Evolutionary conservation across 1,140 invertebrate species (phyloP).

Genomic region (Pseudomyrmex pallidus): DNA sequence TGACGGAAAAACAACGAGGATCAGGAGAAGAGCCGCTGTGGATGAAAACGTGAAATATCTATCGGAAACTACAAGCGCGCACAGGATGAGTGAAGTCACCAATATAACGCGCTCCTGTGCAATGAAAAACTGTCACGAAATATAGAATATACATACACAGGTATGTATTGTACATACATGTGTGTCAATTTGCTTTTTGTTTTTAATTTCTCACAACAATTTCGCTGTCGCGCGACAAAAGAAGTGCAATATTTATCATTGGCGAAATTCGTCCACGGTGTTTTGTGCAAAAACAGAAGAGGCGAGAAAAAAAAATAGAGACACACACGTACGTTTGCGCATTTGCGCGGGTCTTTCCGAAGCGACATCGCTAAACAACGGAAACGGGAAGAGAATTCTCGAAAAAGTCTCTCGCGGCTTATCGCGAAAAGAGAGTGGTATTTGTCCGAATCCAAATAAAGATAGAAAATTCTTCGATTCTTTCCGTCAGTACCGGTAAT

Average conservation of each 20-base stretch:
- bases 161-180: not conserved
- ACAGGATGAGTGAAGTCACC: constrained; percentile 33
- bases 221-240: not conserved
- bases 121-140: constrained; percentile 48
- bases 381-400: not conserved
- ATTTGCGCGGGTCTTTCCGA: constrained; percentile 6
- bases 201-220: constrained; percentile 47
- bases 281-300: not conserved
- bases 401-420: not conserved
- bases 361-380: not conserved
- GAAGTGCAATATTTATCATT: constrained; percentile 13
- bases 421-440: no score
- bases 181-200: constrained; percentile 12
- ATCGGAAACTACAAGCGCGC: not conserved
- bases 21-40: not conserved
- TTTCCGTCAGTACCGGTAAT: no score
- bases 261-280: not conserved
- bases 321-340: not conserved
- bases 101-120: constrained; percentile 27
- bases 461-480: no score
- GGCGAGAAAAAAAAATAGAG: not conserved
- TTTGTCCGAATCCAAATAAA: no score
- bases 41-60: constrained; percentile 46
- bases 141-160: not conserved
- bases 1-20: constrained; percentile 4